Evolutionary conservation across 1,140 invertebrate species (phyloP), one percentile per base, ranked within the genome.

Genomic region (Wasmannia auropunctata): DNA sequence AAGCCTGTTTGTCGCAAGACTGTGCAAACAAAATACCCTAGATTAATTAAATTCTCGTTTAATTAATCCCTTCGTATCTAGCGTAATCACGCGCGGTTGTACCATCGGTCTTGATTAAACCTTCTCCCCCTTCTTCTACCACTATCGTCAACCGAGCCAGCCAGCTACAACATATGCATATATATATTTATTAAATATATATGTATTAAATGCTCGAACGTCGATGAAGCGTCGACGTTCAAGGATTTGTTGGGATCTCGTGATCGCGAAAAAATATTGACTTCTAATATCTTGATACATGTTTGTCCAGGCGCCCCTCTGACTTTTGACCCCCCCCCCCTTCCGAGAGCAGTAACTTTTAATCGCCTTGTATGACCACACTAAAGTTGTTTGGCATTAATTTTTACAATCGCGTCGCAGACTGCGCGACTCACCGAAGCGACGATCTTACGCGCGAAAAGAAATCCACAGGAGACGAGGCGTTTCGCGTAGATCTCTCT

Each of bases 381-480:
- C 51, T 75, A 75, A n/a, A 75, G 22, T 37, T 25, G 54, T 76
- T 43, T 76, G 16, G 19, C 34, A 76, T 76, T 76, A 62, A 62
- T 76, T 62, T 76, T 2, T 2, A 60, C 25, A 62, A 6, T 31
- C 16, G 54, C 25, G 22, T 60, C 25, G 25, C 22, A 62, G 28
- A 51, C 43, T 34, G 37, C 28, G n/a, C 70, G 70, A 62, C 37
- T 43, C n/a, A n/a, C n/a, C n/a, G n/a, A 43, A 28, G 19, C 14
- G 51, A 8, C 34, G 10, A 19, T 75, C 34, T 75, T 25, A 58
- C 3, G 37, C 40, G 14, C 51, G 34, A 54, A 40, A 75, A 60
- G 51, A 19, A n/a, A 25, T 34, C 14, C 25, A 25, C 43, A n/a
- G 46, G 28, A 37, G 7, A 16, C 16, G 19, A 37, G n/a, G n/a